Percentiles rank a stretch among this genome's conserved stretches.
Evolutionary conservation across 2,888 invertebrate species (phyloP).

Genomic region (Strigamia maritima): DNA sequence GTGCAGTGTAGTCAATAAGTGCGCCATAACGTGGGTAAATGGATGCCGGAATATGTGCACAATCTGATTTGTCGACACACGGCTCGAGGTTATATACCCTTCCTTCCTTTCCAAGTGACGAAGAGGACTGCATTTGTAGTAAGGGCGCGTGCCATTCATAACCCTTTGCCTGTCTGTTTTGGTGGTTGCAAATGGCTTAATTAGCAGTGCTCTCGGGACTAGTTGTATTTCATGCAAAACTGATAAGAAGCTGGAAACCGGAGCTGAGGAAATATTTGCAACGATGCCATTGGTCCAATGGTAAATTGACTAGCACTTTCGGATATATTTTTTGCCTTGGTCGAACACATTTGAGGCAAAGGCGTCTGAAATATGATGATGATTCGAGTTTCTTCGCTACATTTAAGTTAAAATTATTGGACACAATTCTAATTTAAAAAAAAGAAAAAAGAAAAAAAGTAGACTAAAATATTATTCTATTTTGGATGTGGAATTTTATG

Average conservation of each 20-base stretch:
- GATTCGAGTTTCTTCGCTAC: background rate
- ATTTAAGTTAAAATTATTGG: too few species aligned
- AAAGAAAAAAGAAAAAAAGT: too few species aligned
- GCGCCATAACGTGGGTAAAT: background rate
- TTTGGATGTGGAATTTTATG: too few species aligned
- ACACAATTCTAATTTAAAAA: too few species aligned
- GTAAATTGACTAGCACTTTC: background rate
- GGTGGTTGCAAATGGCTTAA: constrained; percentile 9
- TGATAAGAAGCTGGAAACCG: background rate
- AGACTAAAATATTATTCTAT: too few species aligned
- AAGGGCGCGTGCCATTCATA: constrained; percentile 8
- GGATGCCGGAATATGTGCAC: constrained; percentile 10
- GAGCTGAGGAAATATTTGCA: constrained; percentile 9
- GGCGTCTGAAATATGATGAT: background rate
- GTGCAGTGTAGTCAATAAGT: constrained; percentile 10
- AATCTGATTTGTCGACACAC: constrained; percentile 10
- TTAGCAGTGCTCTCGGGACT: constrained; percentile 4
- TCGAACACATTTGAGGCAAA: background rate
- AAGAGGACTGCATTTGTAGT: constrained; percentile 10
- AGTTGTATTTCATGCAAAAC: constrained; percentile 15
- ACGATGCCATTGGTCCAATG: background rate
- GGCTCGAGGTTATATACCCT: background rate
- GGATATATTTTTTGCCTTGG: background rate
- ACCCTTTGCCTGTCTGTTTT: constrained; percentile 10
- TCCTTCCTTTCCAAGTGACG: background rate